Base-by-base conservation (phyloP, 2,113 vertebrate genomes). In the Sander lucioperca region DNA sequence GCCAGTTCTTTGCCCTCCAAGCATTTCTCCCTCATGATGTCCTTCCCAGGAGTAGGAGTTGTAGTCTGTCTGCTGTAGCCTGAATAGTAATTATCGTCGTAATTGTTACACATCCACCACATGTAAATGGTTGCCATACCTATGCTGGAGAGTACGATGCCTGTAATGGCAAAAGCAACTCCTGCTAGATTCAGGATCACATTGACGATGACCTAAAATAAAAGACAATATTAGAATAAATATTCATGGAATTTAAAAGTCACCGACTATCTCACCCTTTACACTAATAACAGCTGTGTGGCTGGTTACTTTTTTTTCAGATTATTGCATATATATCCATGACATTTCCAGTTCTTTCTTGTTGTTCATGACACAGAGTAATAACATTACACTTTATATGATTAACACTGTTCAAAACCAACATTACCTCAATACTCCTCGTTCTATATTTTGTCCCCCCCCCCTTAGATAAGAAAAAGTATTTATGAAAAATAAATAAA, bases 131-230 rank as follows among this genome's bases (percentile, higher is more conserved):
- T 0, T 0, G 2, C 47, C 0, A 91, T 0, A 13, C 80, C 74
- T 4, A 87, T 0, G 51, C 79, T 79, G 82, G 89, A 93, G 16
- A 94, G 8, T 18, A 88, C 86, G 27, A 94, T 87, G 51, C 61
- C 88, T 11, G 92, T 23, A 6, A 94, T 66, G 39, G 92, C 88
- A 30, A 94, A 79, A 23, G 2, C 79, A 45, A 56, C 47, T 59
- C 91, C 92, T 2, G 25, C 27, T 12, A 92, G 25, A 56, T 91
- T 94, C 80, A 93, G 59, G 18, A 89, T 54, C 63, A 87, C 81
- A 27, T 58, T 86, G 33, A 92, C 1, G 73, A 71, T 36, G 67
- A 94, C 73, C 95, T 95, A 30, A 51, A 90, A 57, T 0, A 81
- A 2, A 81, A 53, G 25, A 62, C 1, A 39, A 30, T 2, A 2